A percentile compares a stretch with the other conserved stretches of the same genome.
These are phyloP conservation scores for Eriosoma lanigerum DNA, from an alignment of 1,140 invertebrate genomes.

Conservation along the genomic window DNA sequence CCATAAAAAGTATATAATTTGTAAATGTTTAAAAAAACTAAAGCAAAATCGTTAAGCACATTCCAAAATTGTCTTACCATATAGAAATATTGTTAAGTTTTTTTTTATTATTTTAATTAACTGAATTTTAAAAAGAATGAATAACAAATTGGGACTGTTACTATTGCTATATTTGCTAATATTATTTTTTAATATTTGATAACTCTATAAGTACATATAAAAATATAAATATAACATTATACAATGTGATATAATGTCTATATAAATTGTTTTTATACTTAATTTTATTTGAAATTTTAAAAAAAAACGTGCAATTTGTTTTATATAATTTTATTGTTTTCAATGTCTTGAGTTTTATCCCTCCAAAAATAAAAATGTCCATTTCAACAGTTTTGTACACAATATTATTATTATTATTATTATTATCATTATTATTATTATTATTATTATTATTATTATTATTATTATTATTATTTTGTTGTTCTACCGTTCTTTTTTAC, in stretches of 20 bases:
- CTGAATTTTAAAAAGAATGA: constrained; percentile 23
- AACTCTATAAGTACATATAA: constrained; percentile 39
- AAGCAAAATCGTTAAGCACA: constrained; percentile 37
- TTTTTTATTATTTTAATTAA: constrained; percentile 48
- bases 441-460: background rate
- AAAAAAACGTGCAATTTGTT: constrained; percentile 51
- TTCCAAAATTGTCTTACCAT: constrained; percentile 51
- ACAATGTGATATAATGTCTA: constrained; percentile 47
- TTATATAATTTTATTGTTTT: constrained; percentile 51
- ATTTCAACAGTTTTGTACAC: constrained; percentile 45
- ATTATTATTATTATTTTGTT: constrained; percentile 11
- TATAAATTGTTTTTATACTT: constrained; percentile 52
- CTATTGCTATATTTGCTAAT: constrained; percentile 43
- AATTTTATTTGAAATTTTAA: constrained; percentile 46
- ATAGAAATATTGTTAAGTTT: constrained; percentile 47
- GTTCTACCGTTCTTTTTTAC: constrained; percentile 46
- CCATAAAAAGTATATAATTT: constrained; percentile 46
- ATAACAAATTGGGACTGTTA: constrained; percentile 46
- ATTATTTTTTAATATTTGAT: constrained; percentile 50
- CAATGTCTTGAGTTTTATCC: constrained; percentile 49
- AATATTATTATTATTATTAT: background rate
- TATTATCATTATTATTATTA: background rate
- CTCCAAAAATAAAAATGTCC: constrained; percentile 37
- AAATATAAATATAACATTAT: constrained; percentile 38
- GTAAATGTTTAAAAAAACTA: constrained; percentile 29